phyloP scores from a whole-genome alignment of 2,113 vertebrate genomes.

The Chaetops frenatus region DNA sequence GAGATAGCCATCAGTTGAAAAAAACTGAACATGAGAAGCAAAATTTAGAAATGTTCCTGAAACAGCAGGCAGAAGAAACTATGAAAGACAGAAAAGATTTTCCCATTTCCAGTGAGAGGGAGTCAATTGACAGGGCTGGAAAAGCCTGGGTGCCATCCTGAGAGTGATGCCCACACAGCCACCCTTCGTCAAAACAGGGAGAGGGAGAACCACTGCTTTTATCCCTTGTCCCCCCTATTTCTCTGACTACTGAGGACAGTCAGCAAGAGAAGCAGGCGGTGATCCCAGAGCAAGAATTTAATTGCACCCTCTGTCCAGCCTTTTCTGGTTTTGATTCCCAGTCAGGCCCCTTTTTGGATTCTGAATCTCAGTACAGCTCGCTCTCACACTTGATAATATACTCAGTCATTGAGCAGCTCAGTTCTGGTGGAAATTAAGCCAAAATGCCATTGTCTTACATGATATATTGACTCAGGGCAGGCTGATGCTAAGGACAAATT shows the following conservation, averaged over 20 bases:
- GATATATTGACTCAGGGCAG: not conserved
- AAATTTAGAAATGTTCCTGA: not conserved
- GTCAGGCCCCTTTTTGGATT: not conserved
- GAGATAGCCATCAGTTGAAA: not conserved
- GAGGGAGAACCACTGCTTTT: not conserved
- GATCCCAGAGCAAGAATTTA: not conserved
- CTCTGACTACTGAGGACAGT: not conserved
- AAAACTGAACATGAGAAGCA: not conserved
- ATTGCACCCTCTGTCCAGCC: not conserved
- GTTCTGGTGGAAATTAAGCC: not conserved
- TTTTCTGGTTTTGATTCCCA: not conserved
- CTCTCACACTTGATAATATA: not conserved
- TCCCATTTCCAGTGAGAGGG: not conserved
- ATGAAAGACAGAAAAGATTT: not conserved
- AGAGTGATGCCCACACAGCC: not conserved
- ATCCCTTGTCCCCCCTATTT: not conserved
- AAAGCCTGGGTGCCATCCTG: not conserved
- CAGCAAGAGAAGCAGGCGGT: not conserved
- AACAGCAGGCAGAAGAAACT: not conserved
- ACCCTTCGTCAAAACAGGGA: rapidly evolving
- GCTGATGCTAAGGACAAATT: not conserved
- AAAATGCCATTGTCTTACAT: not conserved
- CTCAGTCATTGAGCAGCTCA: not conserved
- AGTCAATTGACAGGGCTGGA: not conserved
- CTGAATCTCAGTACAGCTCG: not conserved